Evolutionary conservation across 2,888 invertebrate species (phyloP).

Genomic region (Oligia latruncula): DNA sequence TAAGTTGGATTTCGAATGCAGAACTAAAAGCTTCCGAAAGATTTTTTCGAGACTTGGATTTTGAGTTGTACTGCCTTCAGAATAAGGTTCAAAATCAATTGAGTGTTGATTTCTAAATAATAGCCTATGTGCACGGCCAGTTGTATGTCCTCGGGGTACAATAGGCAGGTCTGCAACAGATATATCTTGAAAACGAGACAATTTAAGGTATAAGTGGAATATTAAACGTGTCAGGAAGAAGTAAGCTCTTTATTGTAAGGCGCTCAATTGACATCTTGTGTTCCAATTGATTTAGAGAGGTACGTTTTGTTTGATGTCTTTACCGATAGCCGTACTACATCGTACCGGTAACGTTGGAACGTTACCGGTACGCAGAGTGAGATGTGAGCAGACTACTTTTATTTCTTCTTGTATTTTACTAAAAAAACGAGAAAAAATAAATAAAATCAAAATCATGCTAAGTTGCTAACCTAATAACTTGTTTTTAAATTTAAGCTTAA

Average conservation of each 20-base stretch:
- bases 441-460: neutral
- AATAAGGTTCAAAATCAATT: constrained; percentile 54
- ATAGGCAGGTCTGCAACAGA: constrained; percentile 85
- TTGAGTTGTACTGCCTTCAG: neutral
- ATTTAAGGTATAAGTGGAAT: constrained; percentile 86
- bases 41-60: constrained; percentile 44
- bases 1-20: constrained; percentile 57
- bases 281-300: constrained; percentile 59
- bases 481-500: too few species aligned
- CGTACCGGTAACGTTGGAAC: neutral
- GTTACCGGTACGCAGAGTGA: too few species aligned
- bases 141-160: constrained; percentile 87
- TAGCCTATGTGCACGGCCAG: constrained; percentile 81
- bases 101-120: constrained; percentile 69
- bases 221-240: constrained; percentile 79
- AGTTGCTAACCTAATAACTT: too few species aligned
- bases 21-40: constrained; percentile 50
- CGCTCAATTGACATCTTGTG: constrained; percentile 38
- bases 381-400: constrained; percentile 2
- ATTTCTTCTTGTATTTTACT: constrained; percentile 1
- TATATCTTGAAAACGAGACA: constrained; percentile 87
- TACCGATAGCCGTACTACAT: constrained; percentile 15
- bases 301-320: constrained; percentile 25
- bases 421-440: neutral
- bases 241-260: constrained; percentile 69